These are phyloP conservation scores for Gnathonemus longibarbis DNA, from an alignment of 2,113 vertebrate genomes.

Conservation along the genomic window DNA sequence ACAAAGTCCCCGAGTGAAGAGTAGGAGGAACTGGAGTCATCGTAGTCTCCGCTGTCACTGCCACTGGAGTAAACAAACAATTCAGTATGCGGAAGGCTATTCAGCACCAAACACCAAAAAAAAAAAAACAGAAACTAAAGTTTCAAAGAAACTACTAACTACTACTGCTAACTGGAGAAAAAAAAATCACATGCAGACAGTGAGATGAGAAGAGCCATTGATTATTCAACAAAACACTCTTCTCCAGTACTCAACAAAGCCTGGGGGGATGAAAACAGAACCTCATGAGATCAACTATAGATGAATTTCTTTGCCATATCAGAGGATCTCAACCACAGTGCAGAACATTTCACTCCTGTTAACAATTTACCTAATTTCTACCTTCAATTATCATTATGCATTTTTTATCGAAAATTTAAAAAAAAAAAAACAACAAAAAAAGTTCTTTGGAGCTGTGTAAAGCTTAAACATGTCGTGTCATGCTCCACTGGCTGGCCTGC, in stretches of 20 bases:
- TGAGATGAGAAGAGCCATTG: neutral
- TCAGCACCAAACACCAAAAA: neutral
- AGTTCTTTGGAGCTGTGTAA: neutral
- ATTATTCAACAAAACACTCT: neutral
- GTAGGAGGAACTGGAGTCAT: slow-evolving; percentile 94
- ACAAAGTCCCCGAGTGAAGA: slow-evolving; percentile 97
- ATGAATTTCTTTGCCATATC: neutral
- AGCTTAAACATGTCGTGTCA: neutral
- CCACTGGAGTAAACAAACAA: slow-evolving; percentile 57
- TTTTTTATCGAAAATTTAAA: neutral
- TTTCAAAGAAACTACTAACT: neutral
- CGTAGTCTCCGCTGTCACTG: slow-evolving; percentile 83
- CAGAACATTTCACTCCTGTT: neutral
- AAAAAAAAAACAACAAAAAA: neutral
- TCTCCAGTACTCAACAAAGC: neutral
- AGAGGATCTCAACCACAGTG: neutral
- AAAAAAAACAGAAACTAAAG: neutral
- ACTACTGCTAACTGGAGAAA: neutral
- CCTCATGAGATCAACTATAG: neutral
- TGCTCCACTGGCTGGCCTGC: neutral
- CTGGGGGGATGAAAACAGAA: neutral
- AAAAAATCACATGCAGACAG: neutral
- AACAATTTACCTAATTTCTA: neutral
- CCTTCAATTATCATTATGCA: neutral
- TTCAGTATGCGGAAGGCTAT: neutral